phyloP scores from a whole-genome alignment of 2,888 invertebrate species.

The Arctia plantaginis region DNA sequence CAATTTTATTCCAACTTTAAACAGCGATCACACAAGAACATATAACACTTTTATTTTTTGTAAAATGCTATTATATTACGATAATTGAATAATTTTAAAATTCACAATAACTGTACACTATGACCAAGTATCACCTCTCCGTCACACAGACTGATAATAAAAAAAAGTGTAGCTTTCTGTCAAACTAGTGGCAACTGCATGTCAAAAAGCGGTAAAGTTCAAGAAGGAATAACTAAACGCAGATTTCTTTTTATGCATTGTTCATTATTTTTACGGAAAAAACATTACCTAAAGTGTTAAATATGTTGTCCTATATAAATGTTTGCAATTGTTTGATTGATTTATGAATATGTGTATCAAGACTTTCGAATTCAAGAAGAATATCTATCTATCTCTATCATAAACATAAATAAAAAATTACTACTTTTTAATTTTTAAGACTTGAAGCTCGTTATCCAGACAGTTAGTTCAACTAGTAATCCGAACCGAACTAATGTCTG shows the following conservation, averaged over 20 bases:
- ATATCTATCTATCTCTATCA: too few species aligned
- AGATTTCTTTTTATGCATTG: neutral
- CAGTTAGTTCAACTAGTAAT: too few species aligned
- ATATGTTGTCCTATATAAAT: too few species aligned
- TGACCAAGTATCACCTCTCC: slow-evolving; percentile 26
- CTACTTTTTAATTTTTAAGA: too few species aligned
- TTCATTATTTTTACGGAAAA: too few species aligned
- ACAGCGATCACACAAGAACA: slow-evolving; percentile 20
- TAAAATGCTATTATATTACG: slow-evolving; percentile 19
- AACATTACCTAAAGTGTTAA: too few species aligned
- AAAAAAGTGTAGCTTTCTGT: slow-evolving; percentile 36
- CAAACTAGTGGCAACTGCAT: slow-evolving; percentile 38
- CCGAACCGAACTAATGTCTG: too few species aligned
- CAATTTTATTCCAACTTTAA: slow-evolving; percentile 17
- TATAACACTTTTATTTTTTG: slow-evolving; percentile 9
- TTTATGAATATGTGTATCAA: too few species aligned
- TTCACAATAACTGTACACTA: slow-evolving; percentile 34
- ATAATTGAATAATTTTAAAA: slow-evolving; percentile 7
- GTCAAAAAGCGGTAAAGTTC: slow-evolving; percentile 23
- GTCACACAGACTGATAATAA: slow-evolving; percentile 46
- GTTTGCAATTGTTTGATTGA: too few species aligned
- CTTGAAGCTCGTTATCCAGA: too few species aligned
- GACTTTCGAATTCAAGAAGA: too few species aligned
- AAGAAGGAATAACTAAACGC: neutral
- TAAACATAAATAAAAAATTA: too few species aligned